Evolutionary conservation across 1,140 invertebrate species (phyloP), one percentile per base, ranked within the genome.

Genomic region (Listronotus oregonensis): DNA sequence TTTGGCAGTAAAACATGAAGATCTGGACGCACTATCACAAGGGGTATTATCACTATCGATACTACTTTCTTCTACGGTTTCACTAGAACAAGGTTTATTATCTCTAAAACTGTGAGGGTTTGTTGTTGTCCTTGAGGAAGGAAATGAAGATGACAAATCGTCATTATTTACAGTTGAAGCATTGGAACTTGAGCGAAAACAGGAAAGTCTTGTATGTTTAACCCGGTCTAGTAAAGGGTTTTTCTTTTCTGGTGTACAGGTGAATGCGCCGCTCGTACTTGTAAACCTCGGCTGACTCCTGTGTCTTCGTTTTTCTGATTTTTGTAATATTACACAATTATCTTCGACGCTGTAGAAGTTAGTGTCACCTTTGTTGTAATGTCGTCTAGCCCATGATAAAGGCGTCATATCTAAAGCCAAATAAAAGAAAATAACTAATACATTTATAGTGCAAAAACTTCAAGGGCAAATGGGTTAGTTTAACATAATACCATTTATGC

Each of bases 391-490:
- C 81, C 87, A 87, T 77, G 85, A 80, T 17, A 85, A 83, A 51
- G 87, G 86, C 51, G 87, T 87, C 81, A 87, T 83, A 77, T 89
- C 88, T 90, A 81, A n/a, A n/a, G n/a, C n/a, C n/a, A n/a, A n/a
- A n/a, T n/a, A n/a, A n/a, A n/a, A n/a, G n/a, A n/a, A n/a, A n/a
- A n/a, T n/a, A n/a, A n/a, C n/a, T n/a, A n/a, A n/a, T n/a, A n/a
- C n/a, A n/a, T n/a, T n/a, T n/a, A n/a, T n/a, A n/a, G n/a, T n/a
- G n/a, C n/a, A n/a, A n/a, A n/a, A n/a, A n/a, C n/a, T n/a, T n/a
- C n/a, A n/a, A n/a, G n/a, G n/a, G n/a, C n/a, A n/a, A n/a, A n/a
- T n/a, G n/a, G n/a, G n/a, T n/a, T n/a, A n/a, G n/a, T n/a, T n/a
- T n/a, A n/a, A n/a, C n/a, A n/a, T n/a, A n/a, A n/a, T n/a, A n/a